Conservation (phyloP, 2,113 vertebrate genomes). For the Perca fluviatilis region DNA sequence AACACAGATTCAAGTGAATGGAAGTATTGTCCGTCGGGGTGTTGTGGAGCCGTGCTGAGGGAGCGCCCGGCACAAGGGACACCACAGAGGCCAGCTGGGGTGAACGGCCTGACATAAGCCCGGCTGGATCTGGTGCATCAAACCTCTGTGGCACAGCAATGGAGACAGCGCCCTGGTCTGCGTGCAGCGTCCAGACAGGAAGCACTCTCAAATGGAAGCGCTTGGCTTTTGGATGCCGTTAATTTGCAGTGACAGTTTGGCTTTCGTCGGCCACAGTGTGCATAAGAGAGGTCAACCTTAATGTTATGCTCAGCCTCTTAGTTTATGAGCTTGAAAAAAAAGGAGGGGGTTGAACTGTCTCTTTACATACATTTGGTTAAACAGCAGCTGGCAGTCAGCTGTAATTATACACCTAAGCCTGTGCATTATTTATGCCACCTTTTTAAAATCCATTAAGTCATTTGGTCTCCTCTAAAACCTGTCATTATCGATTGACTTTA, state of each 20-base stretch:
- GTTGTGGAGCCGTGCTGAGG: background rate
- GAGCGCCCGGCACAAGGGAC: background rate
- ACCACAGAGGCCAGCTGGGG: constrained; percentile 6
- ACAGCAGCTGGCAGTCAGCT: constrained; percentile 65
- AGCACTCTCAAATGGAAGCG: constrained; percentile 40
- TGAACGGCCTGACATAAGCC: constrained; percentile 40
- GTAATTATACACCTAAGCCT: constrained; percentile 77
- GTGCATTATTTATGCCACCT: constrained; percentile 84
- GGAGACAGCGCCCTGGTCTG: constrained; percentile 43
- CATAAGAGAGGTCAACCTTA: constrained; percentile 61
- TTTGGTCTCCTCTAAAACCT: constrained; percentile 79
- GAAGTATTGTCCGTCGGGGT: background rate
- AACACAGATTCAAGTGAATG: background rate
- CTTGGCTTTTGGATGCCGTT: constrained; percentile 50
- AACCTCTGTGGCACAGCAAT: constrained; percentile 40
- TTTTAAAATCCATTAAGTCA: constrained; percentile 84
- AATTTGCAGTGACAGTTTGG: constrained; percentile 73
- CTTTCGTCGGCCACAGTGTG: constrained; percentile 53
- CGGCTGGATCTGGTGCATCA: constrained; percentile 45
- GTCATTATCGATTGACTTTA: constrained; percentile 85
- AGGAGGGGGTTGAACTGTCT: constrained; percentile 5
- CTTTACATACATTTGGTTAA: constrained; percentile 77
- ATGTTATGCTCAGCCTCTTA: constrained; percentile 18
- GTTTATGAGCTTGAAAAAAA: constrained; percentile 20
- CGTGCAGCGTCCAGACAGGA: constrained; percentile 33